Percentiles rank a stretch among this genome's conserved stretches.
Evolutionary conservation across 2,888 invertebrate genomes (phyloP).

Genomic region (Bombylius discolor): DNA sequence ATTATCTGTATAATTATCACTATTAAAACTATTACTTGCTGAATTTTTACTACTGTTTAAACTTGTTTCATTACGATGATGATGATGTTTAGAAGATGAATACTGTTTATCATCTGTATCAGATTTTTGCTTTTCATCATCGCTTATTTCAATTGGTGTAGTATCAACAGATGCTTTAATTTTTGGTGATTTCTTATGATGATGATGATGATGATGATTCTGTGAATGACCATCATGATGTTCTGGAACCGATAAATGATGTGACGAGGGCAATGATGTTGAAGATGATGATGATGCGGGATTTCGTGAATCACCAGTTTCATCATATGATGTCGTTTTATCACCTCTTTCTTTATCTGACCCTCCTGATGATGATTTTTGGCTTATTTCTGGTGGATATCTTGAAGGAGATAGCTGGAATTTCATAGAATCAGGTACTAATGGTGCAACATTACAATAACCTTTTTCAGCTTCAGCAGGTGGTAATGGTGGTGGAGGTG

Average conservation of each 20-base stretch:
- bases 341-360: background rate
- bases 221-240: no score
- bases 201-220: background rate
- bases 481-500: constrained; percentile 9
- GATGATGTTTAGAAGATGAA: background rate
- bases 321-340: background rate
- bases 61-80: background rate
- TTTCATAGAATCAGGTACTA: constrained; percentile 30
- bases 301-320: background rate
- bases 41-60: background rate
- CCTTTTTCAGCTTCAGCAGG: constrained; percentile 20
- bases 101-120: constrained; percentile 3
- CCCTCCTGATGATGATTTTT: constrained; percentile 5
- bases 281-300: background rate
- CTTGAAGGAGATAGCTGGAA: constrained; percentile 14
- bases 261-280: background rate
- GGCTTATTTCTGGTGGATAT: background rate
- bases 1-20: background rate
- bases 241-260: background rate
- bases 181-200: background rate
- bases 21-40: background rate
- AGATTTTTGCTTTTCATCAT: constrained; percentile 11
- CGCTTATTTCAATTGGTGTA: constrained; percentile 13
- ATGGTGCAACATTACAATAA: constrained; percentile 33
- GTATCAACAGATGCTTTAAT: background rate